Evolutionary conservation across 2,113 vertebrate genomes (phyloP), one percentile per base, ranked within the genome.

Genomic region (Hydrochoerus hydrochaeris): DNA sequence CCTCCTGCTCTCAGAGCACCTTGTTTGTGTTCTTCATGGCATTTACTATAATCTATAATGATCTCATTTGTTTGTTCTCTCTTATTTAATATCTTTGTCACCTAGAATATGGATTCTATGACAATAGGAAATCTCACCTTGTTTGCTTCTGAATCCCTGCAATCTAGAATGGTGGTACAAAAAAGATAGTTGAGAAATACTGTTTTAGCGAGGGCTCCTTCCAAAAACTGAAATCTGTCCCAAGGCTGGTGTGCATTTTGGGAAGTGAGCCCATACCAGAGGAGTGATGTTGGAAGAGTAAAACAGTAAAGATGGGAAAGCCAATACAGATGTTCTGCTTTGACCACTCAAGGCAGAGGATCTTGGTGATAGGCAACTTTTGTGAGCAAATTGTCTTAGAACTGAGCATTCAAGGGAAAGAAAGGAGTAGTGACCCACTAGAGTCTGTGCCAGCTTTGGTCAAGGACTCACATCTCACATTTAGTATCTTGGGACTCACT

Each of bases 21-120:
- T 69, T 38, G 67, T 86, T 95, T 95, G 62, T 85, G 28, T 63
- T 93, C 11, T 49, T 85, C 49, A n/a, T 54, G 73, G 58, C 58
- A 41, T 71, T 92, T 54, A 69, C 24, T 58, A 54, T 26, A 63
- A 81, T 62, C n/a, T 62, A 0, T 46, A 85, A 77, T 44, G 11
- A 75, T 81, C 49, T 60, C 62, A 69, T 71, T 71, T 75, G 35
- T 90, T 77, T 63, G 24, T 60, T 75, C 35, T 94, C 35, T 38
- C 22, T 71, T 78, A 71, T 52, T 81, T 67, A 52, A 13, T 60
- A 17, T 52, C 9, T 58, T 88, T 85, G 32, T n/a, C 38, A 65
- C 58, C 13, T 60, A 38, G 24, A 88, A 81, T 60, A 22, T 63
- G 49, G 80, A 73, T 38, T 85, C 54, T 57, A 24, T 1, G 1